A percentile compares a stretch with the other conserved stretches of the same genome.
phyloP scores from a whole-genome alignment of 2,888 invertebrate genomes.

The Polydrusus pterygomalis region DNA sequence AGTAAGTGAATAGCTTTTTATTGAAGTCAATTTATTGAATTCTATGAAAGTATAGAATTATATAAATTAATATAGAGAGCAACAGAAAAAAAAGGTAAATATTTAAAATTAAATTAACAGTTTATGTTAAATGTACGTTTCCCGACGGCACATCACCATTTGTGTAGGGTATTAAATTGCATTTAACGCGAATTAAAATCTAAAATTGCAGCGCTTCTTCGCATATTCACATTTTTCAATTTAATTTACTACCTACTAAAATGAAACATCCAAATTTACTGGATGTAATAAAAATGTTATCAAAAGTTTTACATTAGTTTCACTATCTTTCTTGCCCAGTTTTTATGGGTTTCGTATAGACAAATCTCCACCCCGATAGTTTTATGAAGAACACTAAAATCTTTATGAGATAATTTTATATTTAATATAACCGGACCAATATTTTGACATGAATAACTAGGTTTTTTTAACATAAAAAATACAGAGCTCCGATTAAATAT shows the following conservation, averaged over 20 bases:
- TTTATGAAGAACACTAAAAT: not conserved
- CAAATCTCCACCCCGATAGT: not conserved
- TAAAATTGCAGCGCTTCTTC: constrained; percentile 30
- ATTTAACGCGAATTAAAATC: constrained; percentile 31
- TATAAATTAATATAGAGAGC: no score
- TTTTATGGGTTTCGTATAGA: not conserved
- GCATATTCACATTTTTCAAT: constrained; percentile 27
- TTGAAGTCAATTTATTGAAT: no score
- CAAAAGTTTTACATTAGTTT: not conserved
- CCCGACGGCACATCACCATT: constrained; percentile 3
- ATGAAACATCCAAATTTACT: constrained; percentile 12
- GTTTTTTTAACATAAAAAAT: no score
- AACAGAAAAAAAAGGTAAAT: not conserved
- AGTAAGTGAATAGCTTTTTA: no score
- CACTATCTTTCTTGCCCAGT: not conserved
- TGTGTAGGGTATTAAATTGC: constrained; percentile 12
- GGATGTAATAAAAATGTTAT: not conserved
- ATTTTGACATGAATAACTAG: no score
- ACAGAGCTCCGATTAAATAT: no score
- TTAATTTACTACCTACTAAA: constrained; percentile 25
- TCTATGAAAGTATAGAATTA: no score
- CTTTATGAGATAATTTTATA: not conserved
- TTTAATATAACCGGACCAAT: no score
- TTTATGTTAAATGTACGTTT: not conserved
- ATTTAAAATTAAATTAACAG: not conserved